Base-by-base conservation (phyloP, 2,888 invertebrate genomes). In the Epirrhoe alternata region DNA sequence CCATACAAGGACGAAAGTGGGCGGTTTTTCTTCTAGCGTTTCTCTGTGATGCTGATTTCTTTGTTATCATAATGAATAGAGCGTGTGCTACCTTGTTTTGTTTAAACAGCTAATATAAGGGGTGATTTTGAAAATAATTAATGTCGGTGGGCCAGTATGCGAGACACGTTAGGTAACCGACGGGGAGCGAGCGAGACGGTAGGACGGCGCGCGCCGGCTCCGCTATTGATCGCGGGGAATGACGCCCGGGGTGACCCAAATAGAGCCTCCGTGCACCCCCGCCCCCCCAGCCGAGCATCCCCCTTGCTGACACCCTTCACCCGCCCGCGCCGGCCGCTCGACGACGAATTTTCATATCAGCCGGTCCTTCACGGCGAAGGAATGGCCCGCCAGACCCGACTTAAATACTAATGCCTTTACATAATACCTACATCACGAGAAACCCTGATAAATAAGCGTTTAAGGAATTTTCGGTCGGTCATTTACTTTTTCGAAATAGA, bases 181-280 rank as follows among this genome's bases (percentile, higher is more conserved):
- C 82, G 85, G 84, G 82, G 85, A 75, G 86, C 77, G 84, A 86
- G 87, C 74, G 86, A 84, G 90, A 87, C 69, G 76, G 85, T 68
- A 61, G 79, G 79, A 71, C 88, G 86, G 91, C 92, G 93, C 93
- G 92, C 92, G 92, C 91, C 87, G 90, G 71, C 83, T 80, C 82
- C 75, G 75, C 83, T 93, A 93, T 93, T 88, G 93, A 93, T 93
- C 92, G 92, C 70, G 87, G 87, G 84, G 88, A 84, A 86, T 90
- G 92, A 90, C 92, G 93, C 93, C 93, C 93, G 87, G 93, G 93
- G 91, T 93, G 93, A 93, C 93, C 93, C 93, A 93, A 92, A 93
- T 93, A 92, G 90, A 92, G 89, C 90, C 92, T 92, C 86, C 87
- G 85, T 82, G 80, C 81, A 79, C 86, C 87, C 86, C 86, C 84